These are phyloP conservation scores for Solenodon paradoxus DNA, from an alignment of 2,113 vertebrate species.

Conservation along the genomic window DNA sequence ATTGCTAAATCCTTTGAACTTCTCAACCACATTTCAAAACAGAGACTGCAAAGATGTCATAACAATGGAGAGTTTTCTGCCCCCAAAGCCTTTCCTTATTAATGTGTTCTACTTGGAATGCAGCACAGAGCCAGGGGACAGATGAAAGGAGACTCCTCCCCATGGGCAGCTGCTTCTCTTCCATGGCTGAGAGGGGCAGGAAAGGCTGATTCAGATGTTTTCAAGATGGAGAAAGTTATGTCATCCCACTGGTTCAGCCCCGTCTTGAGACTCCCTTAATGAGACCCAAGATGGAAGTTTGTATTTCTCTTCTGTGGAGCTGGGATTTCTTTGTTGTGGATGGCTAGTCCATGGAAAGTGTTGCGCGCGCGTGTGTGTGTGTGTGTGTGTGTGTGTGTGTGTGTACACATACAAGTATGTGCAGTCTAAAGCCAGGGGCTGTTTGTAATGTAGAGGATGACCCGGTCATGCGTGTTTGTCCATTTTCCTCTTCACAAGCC, in stretches of 20 bases:
- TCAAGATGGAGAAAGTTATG: background rate
- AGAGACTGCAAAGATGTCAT: background rate
- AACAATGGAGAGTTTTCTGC: background rate
- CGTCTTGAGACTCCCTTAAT: background rate
- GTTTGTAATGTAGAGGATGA: background rate
- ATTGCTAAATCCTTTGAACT: conserved; percentile 53
- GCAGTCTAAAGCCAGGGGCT: background rate
- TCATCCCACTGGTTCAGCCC: background rate
- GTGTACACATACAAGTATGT: accelerated
- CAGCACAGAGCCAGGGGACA: background rate
- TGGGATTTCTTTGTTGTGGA: background rate
- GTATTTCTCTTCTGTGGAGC: background rate
- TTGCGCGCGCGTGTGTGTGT: accelerated
- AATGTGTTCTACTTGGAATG: background rate
- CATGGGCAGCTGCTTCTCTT: background rate
- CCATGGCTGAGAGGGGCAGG: background rate
- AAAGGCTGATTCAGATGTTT: background rate
- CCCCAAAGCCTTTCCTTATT: background rate
- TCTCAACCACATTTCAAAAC: conserved; percentile 47
- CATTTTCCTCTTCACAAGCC: background rate
- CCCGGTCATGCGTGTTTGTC: background rate
- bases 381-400: too few species aligned
- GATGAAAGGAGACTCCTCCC: background rate
- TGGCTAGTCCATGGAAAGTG: background rate
- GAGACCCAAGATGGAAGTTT: background rate